Percentiles rank a stretch among this genome's conserved stretches.
These are phyloP conservation scores for Orchestes rusci DNA, from an alignment of 2,888 invertebrate genomes.

Conservation along the genomic window DNA sequence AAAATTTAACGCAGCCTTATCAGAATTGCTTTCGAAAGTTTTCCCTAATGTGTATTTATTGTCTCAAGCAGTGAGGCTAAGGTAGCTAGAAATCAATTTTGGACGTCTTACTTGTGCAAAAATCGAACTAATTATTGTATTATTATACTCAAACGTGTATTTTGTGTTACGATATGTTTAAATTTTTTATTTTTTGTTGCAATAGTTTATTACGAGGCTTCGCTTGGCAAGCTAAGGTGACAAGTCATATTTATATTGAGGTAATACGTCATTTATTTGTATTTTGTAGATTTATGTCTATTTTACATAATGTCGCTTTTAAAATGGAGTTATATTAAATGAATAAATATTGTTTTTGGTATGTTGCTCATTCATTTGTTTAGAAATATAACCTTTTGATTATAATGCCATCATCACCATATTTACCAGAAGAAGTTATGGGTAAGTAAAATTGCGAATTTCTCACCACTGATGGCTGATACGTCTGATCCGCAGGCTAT, in stretches of 20 bases:
- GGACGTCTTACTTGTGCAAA: too few relatives aligned
- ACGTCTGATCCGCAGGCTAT: too few relatives aligned
- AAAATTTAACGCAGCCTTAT: conserved; percentile 6
- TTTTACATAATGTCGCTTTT: conserved; percentile 41
- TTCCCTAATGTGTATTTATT: too few relatives aligned
- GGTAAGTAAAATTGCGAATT: too few relatives aligned
- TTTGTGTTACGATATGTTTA: conserved; percentile 28
- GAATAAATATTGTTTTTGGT: conserved; percentile 41
- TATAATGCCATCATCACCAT: too few relatives aligned
- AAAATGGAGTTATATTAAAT: conserved; percentile 38
- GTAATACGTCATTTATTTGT: conserved; percentile 29
- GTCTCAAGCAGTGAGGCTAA: too few relatives aligned
- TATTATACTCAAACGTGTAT: conserved; percentile 17
- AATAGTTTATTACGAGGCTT: conserved; percentile 34
- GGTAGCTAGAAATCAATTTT: too few relatives aligned
- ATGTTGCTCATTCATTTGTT: too few relatives aligned
- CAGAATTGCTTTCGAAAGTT: conserved; percentile 12
- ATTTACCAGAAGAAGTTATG: too few relatives aligned
- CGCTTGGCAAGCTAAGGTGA: conserved; percentile 38
- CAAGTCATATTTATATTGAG: conserved; percentile 29
- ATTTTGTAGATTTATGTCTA: conserved; percentile 38
- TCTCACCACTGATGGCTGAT: too few relatives aligned
- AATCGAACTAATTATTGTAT: conserved; percentile 25
- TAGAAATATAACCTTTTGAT: too few relatives aligned
- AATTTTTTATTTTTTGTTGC: conserved; percentile 32